Evolutionary conservation across 1,140 invertebrate species (phyloP), one percentile per base, ranked within the genome.

Genomic region (Hypsibius dujardini): DNA sequence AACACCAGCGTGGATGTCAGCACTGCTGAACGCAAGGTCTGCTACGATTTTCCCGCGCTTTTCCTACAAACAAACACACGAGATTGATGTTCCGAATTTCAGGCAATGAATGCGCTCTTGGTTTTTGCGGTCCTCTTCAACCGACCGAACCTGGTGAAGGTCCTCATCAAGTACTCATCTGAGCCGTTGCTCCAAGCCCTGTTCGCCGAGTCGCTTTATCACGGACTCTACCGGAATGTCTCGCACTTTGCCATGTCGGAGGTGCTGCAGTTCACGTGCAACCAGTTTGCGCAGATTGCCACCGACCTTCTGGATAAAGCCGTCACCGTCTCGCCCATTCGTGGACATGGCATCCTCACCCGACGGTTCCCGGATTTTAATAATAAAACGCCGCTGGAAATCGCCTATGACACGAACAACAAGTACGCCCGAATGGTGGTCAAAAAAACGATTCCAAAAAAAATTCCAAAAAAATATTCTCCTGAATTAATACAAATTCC

Each of bases 401-500:
- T 67, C 12, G 62, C 62, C 12, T 67, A 67, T 45, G 62, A 67
- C 62, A 67, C 62, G 3, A 67, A 67, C 62, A 67, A 67, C 62
- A 67, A 67, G 62, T 67, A 45, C 62, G 62, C 45, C 12, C 12
- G 45, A 7, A 56, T n/a, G 50, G n/a, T 56, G 7, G 50, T 56
- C 50, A 12, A 12, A 7, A 7, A 56, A 56, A n/a, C 50, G 50
- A n/a, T 56, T n/a, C 50, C 7, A n/a, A 12, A 7, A 56, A 56
- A 12, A 56, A 56, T n/a, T 12, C 50, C n/a, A n/a, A 56, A 28
- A 28, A 28, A 28, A 28, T 28, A 28, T 28, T 28, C 28, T 28
- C 28, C 28, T 28, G 28, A 28, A 28, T 28, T 28, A 28, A 28
- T 28, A 28, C 28, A 67, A 67, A 67, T 12, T 67, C 12, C 42